These are phyloP conservation scores for Bhutanitis thaidina DNA, from an alignment of 2,888 invertebrate genomes.

Conservation along the genomic window DNA sequence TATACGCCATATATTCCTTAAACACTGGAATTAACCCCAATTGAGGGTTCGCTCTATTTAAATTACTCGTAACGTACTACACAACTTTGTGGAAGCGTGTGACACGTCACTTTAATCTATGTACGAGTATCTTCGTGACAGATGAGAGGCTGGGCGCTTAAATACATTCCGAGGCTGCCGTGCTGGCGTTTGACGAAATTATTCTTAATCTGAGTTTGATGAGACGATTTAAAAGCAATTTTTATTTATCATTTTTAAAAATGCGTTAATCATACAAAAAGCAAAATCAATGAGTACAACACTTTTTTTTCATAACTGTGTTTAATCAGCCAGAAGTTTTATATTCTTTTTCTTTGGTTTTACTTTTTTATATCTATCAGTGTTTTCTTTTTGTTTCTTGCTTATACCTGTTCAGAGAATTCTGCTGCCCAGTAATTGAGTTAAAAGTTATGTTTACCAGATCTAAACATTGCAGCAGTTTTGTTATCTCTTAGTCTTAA, in stretches of 20 bases:
- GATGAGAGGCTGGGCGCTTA: constrained; percentile 24
- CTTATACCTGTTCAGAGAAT: no score
- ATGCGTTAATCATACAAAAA: no score
- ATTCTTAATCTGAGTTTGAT: constrained; percentile 6
- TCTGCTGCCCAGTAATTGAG: no score
- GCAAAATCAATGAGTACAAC: no score
- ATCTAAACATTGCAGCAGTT: no score
- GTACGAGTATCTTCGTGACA: constrained; percentile 33
- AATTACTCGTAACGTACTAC: constrained; percentile 71
- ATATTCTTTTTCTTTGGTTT: no score
- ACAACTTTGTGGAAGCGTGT: constrained; percentile 76
- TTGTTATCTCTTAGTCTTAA: no score
- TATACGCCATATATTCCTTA: constrained; percentile 76
- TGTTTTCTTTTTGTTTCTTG: no score
- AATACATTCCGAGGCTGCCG: constrained; percentile 2
- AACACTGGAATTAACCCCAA: constrained; percentile 79
- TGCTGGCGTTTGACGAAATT: constrained; percentile 2
- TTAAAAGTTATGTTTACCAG: no score
- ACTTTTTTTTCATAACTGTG: no score
- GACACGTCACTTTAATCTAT: constrained; percentile 71
- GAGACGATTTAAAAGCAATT: not conserved
- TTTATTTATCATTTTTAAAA: not conserved
- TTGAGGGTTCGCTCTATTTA: constrained; percentile 78
- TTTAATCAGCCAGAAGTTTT: no score
- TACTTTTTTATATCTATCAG: no score